phyloP scores from a whole-genome alignment of 2,113 vertebrate genomes.

The Eudyptes chrysolophus region DNA sequence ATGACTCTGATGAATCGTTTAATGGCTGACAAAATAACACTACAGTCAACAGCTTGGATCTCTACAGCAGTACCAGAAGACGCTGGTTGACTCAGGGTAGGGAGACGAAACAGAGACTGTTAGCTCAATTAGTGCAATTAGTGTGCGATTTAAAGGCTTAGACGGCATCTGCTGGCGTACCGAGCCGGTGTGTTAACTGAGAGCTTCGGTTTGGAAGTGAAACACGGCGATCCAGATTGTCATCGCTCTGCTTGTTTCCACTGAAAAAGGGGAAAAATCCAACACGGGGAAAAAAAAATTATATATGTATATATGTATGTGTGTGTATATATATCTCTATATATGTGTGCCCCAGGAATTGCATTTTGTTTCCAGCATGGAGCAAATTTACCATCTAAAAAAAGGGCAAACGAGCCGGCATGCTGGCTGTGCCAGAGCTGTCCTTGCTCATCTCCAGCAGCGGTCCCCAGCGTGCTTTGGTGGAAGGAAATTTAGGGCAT shows the following conservation, averaged over 20 bases:
- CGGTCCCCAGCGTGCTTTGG: neutral
- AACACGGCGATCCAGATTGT: conserved; percentile 10
- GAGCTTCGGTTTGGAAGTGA: conserved; percentile 30
- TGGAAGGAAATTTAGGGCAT: neutral
- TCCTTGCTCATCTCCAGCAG: neutral
- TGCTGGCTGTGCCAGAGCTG: neutral
- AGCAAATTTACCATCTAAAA: neutral
- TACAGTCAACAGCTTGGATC: conserved; percentile 84
- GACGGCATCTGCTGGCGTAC: conserved; percentile 76
- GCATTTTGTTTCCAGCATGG: neutral
- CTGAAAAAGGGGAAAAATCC: neutral
- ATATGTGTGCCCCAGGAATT: neutral
- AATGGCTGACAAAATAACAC: conserved; percentile 85
- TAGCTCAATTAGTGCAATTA: conserved; percentile 84
- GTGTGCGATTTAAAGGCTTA: conserved; percentile 80
- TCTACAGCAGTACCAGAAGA: conserved; percentile 80
- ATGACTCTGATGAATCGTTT: conserved; percentile 84
- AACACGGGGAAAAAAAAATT: neutral
- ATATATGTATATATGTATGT: neutral
- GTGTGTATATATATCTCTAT: neutral
- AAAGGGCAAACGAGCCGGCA: neutral
- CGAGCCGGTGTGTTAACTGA: conserved; percentile 48
- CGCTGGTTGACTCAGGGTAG: conserved; percentile 78
- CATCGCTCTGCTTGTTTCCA: neutral
- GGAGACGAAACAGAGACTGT: conserved; percentile 79